Evolutionary conservation across 1,140 invertebrate species (phyloP), one percentile per base, ranked within the genome.

Genomic region (Sycophaga agraensis): DNA sequence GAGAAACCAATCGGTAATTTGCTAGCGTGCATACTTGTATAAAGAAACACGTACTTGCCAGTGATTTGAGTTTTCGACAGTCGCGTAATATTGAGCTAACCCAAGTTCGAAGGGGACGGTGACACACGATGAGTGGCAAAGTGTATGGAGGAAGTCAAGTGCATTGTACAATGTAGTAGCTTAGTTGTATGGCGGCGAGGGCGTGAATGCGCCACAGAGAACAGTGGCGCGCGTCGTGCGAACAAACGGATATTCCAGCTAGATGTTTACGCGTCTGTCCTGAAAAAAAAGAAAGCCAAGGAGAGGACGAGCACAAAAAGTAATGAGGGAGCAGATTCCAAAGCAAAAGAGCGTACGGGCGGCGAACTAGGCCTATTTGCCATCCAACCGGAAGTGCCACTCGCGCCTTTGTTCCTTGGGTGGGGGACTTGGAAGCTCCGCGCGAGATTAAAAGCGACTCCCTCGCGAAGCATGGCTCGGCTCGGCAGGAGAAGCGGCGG

Each of bases 31-130:
- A 14, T 49, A 54, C 45, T 61, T 65, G 59, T 59, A 64, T n/a
- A n/a, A n/a, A n/a, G n/a, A n/a, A 66, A 64, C 66, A 72, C 61
- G 67, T 69, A 74, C 74, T 72, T 77, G 73, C 74, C 78, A 77
- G 75, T 75, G 76, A 80, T 80, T 78, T 79, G 75, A 79, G 69
- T 69, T 71, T 73, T 56, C 6, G 35, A 21, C n/a, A 48, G 21
- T 48, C 50, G 50, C 51, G 51, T 48, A 22, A 37, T 37, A 54
- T 14, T 45, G 16, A 61, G 46, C 4, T 24, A 42, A 53, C 4
- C 6, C 37, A 17, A 60, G 14, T 28, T 28, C 58, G 58, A 45
- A 45, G 9, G 24, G 21, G 17, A 35, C 19, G 14, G 42, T n/a
- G 16, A 24, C 14, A 26, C 2, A 55, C n/a, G 34, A 45, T 34